Conservation (phyloP, 2,797 vertebrate genomes). For the Pseudochirops corinnae region DNA sequence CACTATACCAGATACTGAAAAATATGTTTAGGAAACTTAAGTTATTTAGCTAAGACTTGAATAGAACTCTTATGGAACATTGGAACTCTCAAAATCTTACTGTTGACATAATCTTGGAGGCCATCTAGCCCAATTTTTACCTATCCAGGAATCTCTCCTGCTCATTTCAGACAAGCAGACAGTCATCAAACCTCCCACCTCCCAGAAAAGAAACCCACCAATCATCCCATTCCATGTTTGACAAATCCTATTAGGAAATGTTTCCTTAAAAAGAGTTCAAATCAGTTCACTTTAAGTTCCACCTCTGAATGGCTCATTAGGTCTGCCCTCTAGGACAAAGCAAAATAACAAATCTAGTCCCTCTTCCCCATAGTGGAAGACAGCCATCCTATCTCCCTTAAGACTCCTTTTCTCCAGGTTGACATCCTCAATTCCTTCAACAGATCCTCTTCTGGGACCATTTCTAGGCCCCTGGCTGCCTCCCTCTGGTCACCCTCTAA, state of each 20-base stretch:
- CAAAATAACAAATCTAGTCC: neutral
- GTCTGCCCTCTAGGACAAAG: neutral
- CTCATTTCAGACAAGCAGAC: neutral
- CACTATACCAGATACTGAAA: neutral
- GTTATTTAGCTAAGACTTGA: neutral
- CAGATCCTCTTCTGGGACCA: neutral
- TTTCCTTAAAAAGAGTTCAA: neutral
- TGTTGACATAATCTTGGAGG: neutral
- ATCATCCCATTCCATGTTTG: neutral
- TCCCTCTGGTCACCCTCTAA: neutral
- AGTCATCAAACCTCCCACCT: neutral
- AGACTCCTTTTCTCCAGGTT: neutral
- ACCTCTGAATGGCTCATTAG: neutral
- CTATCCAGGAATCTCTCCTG: neutral
- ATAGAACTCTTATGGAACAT: neutral
- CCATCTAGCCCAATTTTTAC: neutral
- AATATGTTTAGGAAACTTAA: neutral
- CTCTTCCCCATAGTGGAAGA: neutral
- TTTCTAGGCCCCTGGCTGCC: neutral
- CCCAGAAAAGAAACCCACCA: neutral
- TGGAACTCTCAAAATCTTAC: neutral
- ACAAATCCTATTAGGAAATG: too few species aligned
- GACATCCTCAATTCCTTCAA: neutral
- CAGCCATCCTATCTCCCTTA: neutral
- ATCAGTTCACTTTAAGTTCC: too few species aligned